A percentile compares a stretch with the other conserved stretches of the same genome.
These are phyloP conservation scores for Phaonia tiefii DNA, from an alignment of 2,888 invertebrate species.

Conservation along the genomic window DNA sequence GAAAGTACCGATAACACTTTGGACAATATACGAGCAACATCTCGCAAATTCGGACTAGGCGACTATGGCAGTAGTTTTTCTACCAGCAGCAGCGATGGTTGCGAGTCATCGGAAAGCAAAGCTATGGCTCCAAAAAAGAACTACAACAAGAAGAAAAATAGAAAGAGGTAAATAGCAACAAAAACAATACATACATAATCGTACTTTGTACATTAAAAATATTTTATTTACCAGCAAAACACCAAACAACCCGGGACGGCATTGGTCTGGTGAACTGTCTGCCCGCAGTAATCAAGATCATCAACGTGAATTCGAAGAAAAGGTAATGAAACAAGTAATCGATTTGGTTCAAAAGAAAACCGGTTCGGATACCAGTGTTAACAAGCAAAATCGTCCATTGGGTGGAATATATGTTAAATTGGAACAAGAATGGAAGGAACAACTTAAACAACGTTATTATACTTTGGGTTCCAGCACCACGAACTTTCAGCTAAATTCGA, in stretches of 20 bases:
- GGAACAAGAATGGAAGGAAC: conserved; percentile 89
- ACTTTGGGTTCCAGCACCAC: conserved; percentile 7
- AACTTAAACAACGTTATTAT: conserved; percentile 74
- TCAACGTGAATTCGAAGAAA: conserved; percentile 91
- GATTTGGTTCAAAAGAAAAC: conserved; percentile 78
- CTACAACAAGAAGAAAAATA: conserved; percentile 45
- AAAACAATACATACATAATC: background rate
- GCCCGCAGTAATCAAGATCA: conserved; percentile 94
- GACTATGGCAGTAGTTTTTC: conserved; percentile 69
- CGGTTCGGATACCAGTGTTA: conserved; percentile 74
- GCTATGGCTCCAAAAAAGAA: conserved; percentile 56
- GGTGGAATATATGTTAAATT: conserved; percentile 89
- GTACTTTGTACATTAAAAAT: background rate
- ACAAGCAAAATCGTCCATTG: conserved; percentile 70
- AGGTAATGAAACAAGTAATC: conserved; percentile 83
- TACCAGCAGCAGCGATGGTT: conserved; percentile 80
- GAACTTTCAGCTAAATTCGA: background rate
- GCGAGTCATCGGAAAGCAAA: conserved; percentile 78
- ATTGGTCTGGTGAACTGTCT: conserved; percentile 89
- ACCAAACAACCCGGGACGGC: conserved; percentile 81
- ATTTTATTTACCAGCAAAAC: conserved; percentile 43
- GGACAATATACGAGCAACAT: conserved; percentile 44
- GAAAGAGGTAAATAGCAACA: conserved; percentile 42
- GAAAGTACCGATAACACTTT: conserved; percentile 72
- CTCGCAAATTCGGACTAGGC: conserved; percentile 43